Evolutionary conservation across 2,113 vertebrate species (phyloP), one percentile per base, ranked within the genome.

Genomic region (Rhodinocichla rosea): DNA sequence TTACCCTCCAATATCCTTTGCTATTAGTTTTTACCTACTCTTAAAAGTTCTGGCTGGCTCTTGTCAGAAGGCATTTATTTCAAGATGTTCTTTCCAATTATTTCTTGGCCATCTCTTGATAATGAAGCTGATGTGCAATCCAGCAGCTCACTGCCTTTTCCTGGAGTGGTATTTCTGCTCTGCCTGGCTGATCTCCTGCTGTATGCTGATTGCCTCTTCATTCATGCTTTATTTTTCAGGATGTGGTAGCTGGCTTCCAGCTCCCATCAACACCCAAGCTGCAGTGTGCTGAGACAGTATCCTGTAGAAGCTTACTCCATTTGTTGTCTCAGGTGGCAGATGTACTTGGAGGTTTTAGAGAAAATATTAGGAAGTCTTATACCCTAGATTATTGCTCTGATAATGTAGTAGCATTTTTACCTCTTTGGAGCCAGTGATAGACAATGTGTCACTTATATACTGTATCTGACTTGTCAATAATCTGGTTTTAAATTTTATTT

Each of bases 191-290:
- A 60, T 91, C 42, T 87, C 63, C 15, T 15, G 49, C 62, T 20
- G 3, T n/a, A 13, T 37, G 55, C 52, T 63, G 62, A 49, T 74
- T 90, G 60, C 64, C 35, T 87, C 70, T 85, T 90, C 53, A 28
- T 64, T 87, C 79, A 65, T 30, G 28, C 33, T 74, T 63, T 84
- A 26, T 96, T 85, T 90, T 93, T 92, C 81, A 89, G 86, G 90
- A 96, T 86, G 83, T 65, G 89, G 90, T 91, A 76, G 50, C 71
- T 95, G 88, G 74, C 90, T 71, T 79, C 45, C 90, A 88, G 47
- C 55, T 95, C 83, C 71, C 59, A 23, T 79, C 78, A 74, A 39
- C 86, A 57, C 10, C 32, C 21, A 30, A 39, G 21, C 23, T 69
- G 24, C n/a, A 63, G 32, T 9, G 24, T 70, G 85, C 76, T 94